Base-by-base conservation (phyloP, 2,113 vertebrate species). In the Protobothrops mucrosquamatus region DNA sequence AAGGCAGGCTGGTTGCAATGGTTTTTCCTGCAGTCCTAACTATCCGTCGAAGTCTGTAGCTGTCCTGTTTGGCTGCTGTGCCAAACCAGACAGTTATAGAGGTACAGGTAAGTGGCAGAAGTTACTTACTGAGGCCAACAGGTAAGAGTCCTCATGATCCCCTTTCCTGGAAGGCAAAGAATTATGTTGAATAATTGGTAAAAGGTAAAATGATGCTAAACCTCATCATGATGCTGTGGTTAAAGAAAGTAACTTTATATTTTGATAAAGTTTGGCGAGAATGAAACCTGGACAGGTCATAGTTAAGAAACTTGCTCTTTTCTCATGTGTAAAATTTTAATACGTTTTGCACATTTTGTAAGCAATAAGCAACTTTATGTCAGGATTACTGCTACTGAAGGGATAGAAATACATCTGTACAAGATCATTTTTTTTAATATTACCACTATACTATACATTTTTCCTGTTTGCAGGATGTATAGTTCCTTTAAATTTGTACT, bases 91-190 rank as follows among this genome's bases (percentile, higher is more conserved):
- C 48, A 51, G 48, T 51, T 51, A 51, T 55, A 55, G 54, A 55
- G 54, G 54, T 55, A 55, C 54, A 18, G 54, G 54, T 55, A 55
- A 86, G 89, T 92, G 56, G 55, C 92, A 22, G 91, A 92, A 91
- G 89, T 56, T 87, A 56, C 90, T 93, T 11, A 29, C 26, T 88
- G 10, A 91, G 93, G 92, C 90, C 89, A 3, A 90, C 92, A 96
- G 96, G 95, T 95, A 61, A 94, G 94, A 88, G 92, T 15, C n/a
- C 85, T 39, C 48, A 48, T 61, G 86, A 74, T 6, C 9, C 29
- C n/a, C 14, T 12, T 55, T 64, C 15, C 26, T 81, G 87, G 29
- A 56, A 74, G 61, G 23, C 3, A 14, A 10, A 55, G n/a, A 48
- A 59, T 59, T 24, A 59, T 23, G 57, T 59, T 59, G 57, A 59